Conservation (phyloP, 2,113 vertebrate genomes). For the Mystacornis crossleyi region DNA sequence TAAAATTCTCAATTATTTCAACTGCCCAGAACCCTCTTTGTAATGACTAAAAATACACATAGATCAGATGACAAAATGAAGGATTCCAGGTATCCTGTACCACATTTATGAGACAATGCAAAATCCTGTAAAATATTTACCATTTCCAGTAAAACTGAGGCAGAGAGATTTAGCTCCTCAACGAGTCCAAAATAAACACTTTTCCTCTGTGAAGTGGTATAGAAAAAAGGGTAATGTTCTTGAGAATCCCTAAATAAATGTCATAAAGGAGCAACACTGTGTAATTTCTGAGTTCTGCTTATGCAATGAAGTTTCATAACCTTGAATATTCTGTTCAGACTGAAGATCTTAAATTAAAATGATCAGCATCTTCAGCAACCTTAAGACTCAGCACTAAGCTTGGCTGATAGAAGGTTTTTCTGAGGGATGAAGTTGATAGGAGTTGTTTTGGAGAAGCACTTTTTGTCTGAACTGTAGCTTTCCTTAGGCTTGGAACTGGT, state of each 20-base stretch:
- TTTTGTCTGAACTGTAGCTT: neutral
- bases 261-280: neutral
- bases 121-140: neutral
- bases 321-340: constrained; percentile 27
- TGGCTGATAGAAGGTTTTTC: neutral
- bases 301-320: constrained; percentile 27
- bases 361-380: neutral
- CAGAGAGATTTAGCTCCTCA: neutral
- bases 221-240: neutral
- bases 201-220: neutral
- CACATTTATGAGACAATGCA: neutral
- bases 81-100: neutral
- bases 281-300: constrained; percentile 33
- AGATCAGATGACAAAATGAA: neutral
- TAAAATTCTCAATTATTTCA: neutral
- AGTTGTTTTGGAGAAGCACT: neutral
- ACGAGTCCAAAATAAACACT: neutral
- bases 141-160: neutral
- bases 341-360: constrained; percentile 47
- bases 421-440: neutral
- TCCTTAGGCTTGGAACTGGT: neutral
- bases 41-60: neutral
- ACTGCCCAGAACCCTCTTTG: accelerated
- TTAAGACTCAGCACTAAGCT: neutral
- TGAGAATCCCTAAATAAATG: constrained; percentile 1